Conservation (phyloP, 2,888 invertebrate species). For the Conistra vaccinii region DNA sequence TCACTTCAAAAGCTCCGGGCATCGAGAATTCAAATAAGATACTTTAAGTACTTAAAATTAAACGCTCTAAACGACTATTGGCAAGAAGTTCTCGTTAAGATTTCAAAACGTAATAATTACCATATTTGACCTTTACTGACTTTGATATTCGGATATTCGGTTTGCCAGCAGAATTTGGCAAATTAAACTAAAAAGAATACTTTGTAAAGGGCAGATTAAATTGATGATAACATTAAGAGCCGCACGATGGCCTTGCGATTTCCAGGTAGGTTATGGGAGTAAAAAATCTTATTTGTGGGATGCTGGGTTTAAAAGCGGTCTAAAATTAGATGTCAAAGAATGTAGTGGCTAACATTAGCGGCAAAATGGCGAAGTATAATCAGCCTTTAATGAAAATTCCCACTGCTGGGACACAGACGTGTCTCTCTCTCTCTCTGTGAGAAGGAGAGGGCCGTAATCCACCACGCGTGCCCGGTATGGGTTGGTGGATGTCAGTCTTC, state of each 20-base stretch:
- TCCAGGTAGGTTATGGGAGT: conserved; percentile 51
- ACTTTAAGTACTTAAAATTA: conserved; percentile 26
- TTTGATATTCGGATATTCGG: conserved; percentile 31
- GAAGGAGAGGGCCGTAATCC: no score
- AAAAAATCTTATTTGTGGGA: conserved; percentile 32
- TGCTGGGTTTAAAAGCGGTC: conserved; percentile 18
- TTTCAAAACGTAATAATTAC: conserved; percentile 23
- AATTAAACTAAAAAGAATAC: conserved; percentile 44
- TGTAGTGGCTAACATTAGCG: conserved; percentile 1
- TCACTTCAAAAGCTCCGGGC: conserved; percentile 9
- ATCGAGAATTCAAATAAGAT: conserved; percentile 12
- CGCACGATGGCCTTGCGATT: conserved; percentile 35
- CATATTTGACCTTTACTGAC: conserved; percentile 42
- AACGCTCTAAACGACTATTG: conserved; percentile 21
- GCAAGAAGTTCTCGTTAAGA: conserved; percentile 16
- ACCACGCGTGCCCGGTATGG: no score
- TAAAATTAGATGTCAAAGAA: conserved; percentile 39
- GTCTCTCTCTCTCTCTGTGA: no score
- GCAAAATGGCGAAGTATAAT: not conserved
- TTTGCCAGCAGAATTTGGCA: conserved; percentile 22
- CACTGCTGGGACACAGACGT: no score
- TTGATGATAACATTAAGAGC: conserved; percentile 46
- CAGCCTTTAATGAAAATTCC: no score
- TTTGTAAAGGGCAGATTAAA: conserved; percentile 49
- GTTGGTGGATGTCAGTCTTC: no score